phyloP scores from a whole-genome alignment of 2,113 vertebrate species.

The Mustela nigripes region DNA sequence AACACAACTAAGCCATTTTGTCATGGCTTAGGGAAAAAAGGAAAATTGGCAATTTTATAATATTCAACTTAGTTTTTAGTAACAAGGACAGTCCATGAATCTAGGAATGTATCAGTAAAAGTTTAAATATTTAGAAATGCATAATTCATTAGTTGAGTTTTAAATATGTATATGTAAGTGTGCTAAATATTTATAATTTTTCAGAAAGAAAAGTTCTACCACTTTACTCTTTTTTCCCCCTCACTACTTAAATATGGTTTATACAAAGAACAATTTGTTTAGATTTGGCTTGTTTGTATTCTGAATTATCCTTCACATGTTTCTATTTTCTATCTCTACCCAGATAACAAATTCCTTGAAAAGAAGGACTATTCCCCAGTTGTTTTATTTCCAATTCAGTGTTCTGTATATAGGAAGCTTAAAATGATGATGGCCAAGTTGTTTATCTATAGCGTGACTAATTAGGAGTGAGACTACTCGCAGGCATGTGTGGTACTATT shows the following conservation, averaged over 20 bases:
- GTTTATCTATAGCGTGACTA: background rate
- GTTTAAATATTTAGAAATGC: background rate
- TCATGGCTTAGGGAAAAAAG: background rate
- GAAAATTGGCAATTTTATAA: background rate
- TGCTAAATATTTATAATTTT: slow-evolving; percentile 5
- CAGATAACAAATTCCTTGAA: background rate
- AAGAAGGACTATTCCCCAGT: background rate
- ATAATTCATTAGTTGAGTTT: background rate
- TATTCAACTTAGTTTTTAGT: background rate
- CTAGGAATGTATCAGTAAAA: background rate
- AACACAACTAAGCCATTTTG: background rate
- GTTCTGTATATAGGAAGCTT: background rate
- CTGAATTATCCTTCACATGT: background rate
- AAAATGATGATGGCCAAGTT: background rate
- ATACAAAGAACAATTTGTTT: background rate
- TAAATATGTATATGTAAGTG: background rate
- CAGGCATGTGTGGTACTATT: background rate
- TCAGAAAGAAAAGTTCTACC: background rate
- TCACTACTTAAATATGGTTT: background rate
- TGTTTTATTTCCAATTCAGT: slow-evolving; percentile 43
- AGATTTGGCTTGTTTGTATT: background rate
- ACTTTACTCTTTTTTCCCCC: background rate
- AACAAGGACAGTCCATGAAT: background rate
- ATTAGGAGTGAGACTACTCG: background rate
- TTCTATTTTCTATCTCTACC: background rate